phyloP scores from a whole-genome alignment of 2,797 vertebrate genomes.

The Thaleichthys pacificus region DNA sequence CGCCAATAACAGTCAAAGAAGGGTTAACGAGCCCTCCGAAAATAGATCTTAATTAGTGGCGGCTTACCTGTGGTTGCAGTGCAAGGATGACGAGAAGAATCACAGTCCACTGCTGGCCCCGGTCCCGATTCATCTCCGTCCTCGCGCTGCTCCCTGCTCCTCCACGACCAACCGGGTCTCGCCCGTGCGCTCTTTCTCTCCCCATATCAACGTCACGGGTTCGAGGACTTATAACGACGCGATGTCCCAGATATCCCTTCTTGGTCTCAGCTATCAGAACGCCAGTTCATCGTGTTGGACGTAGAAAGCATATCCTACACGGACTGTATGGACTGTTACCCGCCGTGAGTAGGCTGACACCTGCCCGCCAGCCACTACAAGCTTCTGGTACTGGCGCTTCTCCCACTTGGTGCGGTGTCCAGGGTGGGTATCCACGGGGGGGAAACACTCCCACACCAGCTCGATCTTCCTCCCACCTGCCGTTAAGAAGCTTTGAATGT shows the following conservation, averaged over 20 bases:
- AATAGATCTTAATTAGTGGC: constrained; percentile 71
- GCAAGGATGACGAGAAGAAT: constrained; percentile 69
- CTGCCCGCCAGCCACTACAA: constrained; percentile 22
- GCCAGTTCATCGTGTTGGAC: constrained; percentile 59
- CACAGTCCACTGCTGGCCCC: constrained; percentile 57
- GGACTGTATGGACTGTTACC: constrained; percentile 25
- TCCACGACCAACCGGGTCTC: constrained; percentile 18
- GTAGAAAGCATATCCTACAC: constrained; percentile 42
- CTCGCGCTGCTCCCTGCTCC: constrained; percentile 31
- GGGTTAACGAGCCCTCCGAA: constrained; percentile 53
- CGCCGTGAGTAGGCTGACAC: constrained; percentile 12
- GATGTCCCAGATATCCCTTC: constrained; percentile 22
- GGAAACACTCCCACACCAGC: constrained; percentile 17
- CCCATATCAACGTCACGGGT: constrained; percentile 61
- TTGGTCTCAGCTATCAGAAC: constrained; percentile 51
- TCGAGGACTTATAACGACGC: constrained; percentile 23
- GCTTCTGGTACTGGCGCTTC: constrained; percentile 42
- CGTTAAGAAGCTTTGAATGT: constrained; percentile 77
- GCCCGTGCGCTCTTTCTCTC: constrained; percentile 50
- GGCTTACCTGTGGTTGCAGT: constrained; percentile 77
- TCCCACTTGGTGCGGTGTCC: constrained; percentile 40
- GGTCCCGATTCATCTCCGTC: constrained; percentile 37
- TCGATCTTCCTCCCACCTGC: constrained; percentile 62
- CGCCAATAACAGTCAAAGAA: constrained; percentile 16
- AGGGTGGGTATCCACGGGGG: constrained; percentile 52